Evolutionary conservation across 2,797 vertebrate species (phyloP).

Genomic region (Alca torda): DNA sequence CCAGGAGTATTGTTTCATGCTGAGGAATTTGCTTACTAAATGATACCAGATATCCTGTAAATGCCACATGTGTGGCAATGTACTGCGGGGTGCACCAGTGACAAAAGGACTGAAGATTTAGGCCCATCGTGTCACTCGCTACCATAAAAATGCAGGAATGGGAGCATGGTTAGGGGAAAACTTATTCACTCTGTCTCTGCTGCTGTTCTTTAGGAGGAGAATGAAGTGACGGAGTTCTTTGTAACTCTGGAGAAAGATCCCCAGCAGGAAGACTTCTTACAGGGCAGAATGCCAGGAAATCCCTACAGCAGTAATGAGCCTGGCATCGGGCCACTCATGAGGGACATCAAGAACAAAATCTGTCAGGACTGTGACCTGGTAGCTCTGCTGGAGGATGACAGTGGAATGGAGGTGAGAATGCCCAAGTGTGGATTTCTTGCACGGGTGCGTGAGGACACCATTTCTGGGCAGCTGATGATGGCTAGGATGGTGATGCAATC

Average conservation of each 20-base stretch:
- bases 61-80: background rate
- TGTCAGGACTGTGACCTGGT: conserved; percentile 99
- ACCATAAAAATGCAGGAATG: background rate
- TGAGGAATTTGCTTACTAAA: background rate
- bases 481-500: background rate
- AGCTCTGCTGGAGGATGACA: conserved; percentile 96
- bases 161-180: background rate
- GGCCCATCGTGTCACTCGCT: background rate
- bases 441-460: background rate
- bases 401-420: conserved; percentile 93
- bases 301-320: conserved; percentile 98
- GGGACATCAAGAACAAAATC: conserved; percentile 99
- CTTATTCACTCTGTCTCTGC: background rate
- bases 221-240: conserved; percentile 99
- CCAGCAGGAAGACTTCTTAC: conserved; percentile 97
- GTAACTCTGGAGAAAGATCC: conserved; percentile 98
- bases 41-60: background rate
- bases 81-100: background rate
- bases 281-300: conserved; percentile 98
- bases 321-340: conserved; percentile 96
- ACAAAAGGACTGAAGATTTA: background rate
- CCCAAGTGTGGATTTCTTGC: background rate
- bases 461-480: background rate
- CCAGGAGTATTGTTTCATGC: background rate
- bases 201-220: conserved; percentile 88